phyloP scores from a whole-genome alignment of 2,797 vertebrate genomes.

The Triplophysa yarkandensis region DNA sequence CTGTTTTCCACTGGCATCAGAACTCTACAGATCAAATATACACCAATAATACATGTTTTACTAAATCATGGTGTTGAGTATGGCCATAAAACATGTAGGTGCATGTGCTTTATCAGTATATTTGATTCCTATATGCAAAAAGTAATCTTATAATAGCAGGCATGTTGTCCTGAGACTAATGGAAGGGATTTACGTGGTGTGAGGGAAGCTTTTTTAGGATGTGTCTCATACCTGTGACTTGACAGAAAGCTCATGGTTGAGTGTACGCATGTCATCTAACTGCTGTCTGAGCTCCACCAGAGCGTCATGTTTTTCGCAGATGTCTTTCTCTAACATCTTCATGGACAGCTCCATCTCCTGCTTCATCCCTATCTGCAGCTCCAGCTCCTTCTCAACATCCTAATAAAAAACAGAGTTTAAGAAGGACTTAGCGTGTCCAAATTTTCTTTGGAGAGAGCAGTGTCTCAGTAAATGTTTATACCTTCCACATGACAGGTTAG shows the following conservation, averaged over 20 bases:
- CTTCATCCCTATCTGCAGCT: conserved; percentile 95
- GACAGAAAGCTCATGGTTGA: conserved; percentile 93
- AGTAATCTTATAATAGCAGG: background rate
- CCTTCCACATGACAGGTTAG: too few relatives aligned
- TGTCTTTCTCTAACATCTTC: conserved; percentile 99
- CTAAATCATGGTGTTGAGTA: background rate
- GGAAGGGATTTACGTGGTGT: background rate
- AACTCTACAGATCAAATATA: conserved; percentile 73
- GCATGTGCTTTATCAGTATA: background rate
- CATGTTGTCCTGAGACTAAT: background rate
- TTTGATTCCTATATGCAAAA: background rate
- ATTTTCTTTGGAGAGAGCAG: background rate
- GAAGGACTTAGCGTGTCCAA: background rate
- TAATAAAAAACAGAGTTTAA: conserved; percentile 59
- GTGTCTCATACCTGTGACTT: conserved; percentile 86
- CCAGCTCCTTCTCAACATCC: conserved; percentile 97
- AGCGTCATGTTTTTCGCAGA: conserved; percentile 96
- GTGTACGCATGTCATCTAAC: conserved; percentile 89
- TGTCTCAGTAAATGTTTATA: background rate
- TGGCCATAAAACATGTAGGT: too few relatives aligned
- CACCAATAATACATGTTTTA: background rate
- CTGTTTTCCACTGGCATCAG: conserved; percentile 88
- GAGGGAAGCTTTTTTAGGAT: background rate
- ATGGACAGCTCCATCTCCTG: conserved; percentile 99
- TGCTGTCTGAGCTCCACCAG: conserved; percentile 94